Conservation (phyloP, 1,140 invertebrate species). For the Oedothorax gibbosus region DNA sequence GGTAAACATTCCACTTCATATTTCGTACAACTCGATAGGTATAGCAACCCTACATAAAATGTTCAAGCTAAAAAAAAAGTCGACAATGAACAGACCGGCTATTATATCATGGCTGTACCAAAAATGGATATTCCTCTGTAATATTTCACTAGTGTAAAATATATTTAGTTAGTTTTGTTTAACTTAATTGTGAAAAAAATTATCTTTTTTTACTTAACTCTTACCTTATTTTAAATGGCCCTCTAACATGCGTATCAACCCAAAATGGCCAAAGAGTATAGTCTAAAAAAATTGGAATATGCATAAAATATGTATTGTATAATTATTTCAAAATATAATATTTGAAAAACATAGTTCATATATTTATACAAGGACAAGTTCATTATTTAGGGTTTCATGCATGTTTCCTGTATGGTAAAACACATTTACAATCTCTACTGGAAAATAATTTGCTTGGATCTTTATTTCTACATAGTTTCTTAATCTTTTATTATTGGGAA, state of each 20-base stretch:
- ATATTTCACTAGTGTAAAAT: no score
- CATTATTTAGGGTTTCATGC: not conserved
- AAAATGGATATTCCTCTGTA: no score
- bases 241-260: slow-evolving; percentile 79
- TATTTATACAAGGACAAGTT: not conserved
- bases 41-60: no score
- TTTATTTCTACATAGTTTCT: not conserved
- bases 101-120: no score
- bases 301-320: not conserved
- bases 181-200: no score
- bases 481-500: no score
- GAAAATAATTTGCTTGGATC: not conserved
- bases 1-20: no score
- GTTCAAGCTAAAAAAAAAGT: no score
- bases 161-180: no score
- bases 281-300: slow-evolving; percentile 72
- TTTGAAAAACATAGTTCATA: not conserved
- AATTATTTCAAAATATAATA: slow-evolving; percentile 1
- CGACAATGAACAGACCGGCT: no score
- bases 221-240: slow-evolving; percentile 75
- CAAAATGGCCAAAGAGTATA: slow-evolving; percentile 84
- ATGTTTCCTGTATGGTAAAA: not conserved
- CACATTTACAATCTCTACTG: not conserved
- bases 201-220: not conserved
- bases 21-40: no score